Percentiles rank a stretch among this genome's conserved stretches.
Evolutionary conservation across 1,140 invertebrate species (phyloP).

Genomic region (Aphaenogaster floridana): DNA sequence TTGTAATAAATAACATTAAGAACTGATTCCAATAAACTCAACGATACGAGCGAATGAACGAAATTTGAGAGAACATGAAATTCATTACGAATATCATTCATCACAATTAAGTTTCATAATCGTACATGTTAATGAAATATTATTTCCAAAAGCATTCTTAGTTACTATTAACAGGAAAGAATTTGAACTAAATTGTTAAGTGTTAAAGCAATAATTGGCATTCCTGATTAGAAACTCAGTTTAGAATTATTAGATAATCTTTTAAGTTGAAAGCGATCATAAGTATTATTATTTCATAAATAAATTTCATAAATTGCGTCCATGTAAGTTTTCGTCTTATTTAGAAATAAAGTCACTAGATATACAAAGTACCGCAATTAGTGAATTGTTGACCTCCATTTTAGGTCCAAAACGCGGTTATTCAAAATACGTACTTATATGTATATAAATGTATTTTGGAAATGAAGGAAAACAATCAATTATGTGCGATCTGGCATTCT

Average conservation of each 20-base stretch:
- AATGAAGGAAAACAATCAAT: no score
- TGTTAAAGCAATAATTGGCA: not conserved
- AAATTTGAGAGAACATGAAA: not conserved
- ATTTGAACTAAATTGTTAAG: not conserved
- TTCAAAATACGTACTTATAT: no score
- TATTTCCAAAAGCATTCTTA: not conserved
- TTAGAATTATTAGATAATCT: not conserved
- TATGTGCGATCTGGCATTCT: no score
- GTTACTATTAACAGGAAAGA: slow-evolving; percentile 1
- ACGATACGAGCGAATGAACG: not conserved
- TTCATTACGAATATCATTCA: not conserved
- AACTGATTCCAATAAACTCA: not conserved
- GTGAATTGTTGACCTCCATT: no score
- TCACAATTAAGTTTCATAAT: not conserved
- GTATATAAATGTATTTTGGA: no score
- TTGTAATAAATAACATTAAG: not conserved
- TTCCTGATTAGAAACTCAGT: not conserved
- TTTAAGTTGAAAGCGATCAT: not conserved
- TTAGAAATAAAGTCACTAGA: not conserved
- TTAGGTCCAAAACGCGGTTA: no score
- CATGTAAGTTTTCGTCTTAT: not conserved
- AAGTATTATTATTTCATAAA: not conserved
- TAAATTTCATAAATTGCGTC: not conserved
- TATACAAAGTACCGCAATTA: no score
- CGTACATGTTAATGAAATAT: not conserved